Base-by-base conservation (phyloP, 2,113 vertebrate species). In the Xenopus borealis region DNA sequence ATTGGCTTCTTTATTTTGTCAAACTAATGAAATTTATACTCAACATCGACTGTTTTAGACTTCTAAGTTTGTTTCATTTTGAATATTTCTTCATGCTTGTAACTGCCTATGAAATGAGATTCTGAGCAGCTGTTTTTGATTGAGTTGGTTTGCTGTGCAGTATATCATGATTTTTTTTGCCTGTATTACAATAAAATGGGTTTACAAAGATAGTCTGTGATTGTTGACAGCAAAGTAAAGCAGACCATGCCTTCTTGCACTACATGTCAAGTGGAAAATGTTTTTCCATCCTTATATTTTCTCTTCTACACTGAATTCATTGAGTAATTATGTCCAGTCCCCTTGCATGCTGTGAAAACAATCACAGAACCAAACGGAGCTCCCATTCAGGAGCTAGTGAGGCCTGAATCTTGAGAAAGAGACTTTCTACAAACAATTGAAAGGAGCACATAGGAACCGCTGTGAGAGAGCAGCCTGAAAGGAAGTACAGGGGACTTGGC, bases 281-380 rank as follows among this genome's bases (percentile, higher is more conserved):
- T 77, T 76, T 79, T 85, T 83, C 64, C 45, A 72, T 77, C 55
- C 80, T 70, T 1, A 52, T 79, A 81, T 85, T 83, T 81, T 75
- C 81, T 59, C 17, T 66, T 53, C 13, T 71, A 50, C 83, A 87
- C 69, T 58, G 87, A 85, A 87, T 83, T 85, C 87, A 83, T 75
- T 86, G 87, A 88, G 82, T 85, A 82, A 89, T 89, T 87, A 87
- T 82, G 86, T 83, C 79, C 78, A 0, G 7, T 88, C 78, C 78
- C 66, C 63, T 12, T 30, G 19, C 89, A 86, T 81, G 89, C 87
- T 91, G 88, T 81, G 84, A 87, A 86, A 91, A 90, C 85, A 90
- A 85, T 92, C 89, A 85, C 83, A 84, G 87, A 92, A 83, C 88
- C 82, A 76, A 88, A 83, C 83, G 90, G 84, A 86, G 72, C 82